Evolutionary conservation across 1,140 invertebrate species (phyloP), one percentile per base, ranked within the genome.

Genomic region (Drosophila virilis): DNA sequence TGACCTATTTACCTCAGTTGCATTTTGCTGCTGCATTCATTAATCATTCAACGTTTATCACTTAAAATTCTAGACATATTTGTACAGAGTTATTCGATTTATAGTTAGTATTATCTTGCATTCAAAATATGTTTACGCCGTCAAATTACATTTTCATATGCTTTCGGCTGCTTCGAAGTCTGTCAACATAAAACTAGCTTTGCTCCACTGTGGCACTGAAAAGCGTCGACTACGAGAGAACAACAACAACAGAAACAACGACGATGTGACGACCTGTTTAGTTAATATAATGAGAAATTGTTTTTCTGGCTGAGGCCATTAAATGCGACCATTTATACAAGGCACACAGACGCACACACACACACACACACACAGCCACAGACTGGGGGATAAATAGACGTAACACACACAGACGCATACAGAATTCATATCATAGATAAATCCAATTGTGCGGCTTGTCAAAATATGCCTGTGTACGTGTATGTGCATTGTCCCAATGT

Each of bases 281-380:
- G 83, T 77, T 74, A 74, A 77, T 89, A 80, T 84, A 89, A 89
- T 89, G 84, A 89, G 80, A 89, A 89, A 84, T 84, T 57, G 81
- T 64, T 67, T 75, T 54, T 50, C 79, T 89, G 77, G 48, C 42
- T 74, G 60, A 43, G 57, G 52, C 84, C 74, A 89, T 89, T 80
- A 89, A 89, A 83, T 77, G 68, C 54, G 69, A 68, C 62, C 77
- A 77, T 82, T 85, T 80, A 73, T 64, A 82, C 37, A 82, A 42
- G 40, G 48, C 64, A 61, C 48, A 57, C 40, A 65, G 45, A 10
- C 22, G 42, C 9, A 50, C 13, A 71, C 52, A 71, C 52, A 70
- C 35, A 52, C 13, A 66, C 10, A 65, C 60, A 72, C 51, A 57
- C 32, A 54, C 50, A 69, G 45, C 33, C 38, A 43, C 15, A 54